Conservation (phyloP, 2,113 vertebrate genomes). For the Sylvietta virens region DNA sequence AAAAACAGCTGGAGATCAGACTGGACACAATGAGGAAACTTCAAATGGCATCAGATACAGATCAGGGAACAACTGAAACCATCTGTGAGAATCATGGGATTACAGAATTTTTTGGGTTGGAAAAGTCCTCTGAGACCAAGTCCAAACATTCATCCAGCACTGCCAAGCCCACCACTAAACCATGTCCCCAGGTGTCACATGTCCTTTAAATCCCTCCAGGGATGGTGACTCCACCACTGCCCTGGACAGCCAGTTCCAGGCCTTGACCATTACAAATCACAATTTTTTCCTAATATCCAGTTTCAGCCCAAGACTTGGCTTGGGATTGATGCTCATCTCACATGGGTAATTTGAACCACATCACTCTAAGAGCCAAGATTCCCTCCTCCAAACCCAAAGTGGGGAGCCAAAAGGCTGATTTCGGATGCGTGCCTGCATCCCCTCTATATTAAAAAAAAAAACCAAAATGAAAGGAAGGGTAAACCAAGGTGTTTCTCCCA, state of each 20-base stretch:
- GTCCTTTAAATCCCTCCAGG: background rate
- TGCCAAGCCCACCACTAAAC: background rate
- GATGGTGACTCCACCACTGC: background rate
- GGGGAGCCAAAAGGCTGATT: fast-evolving
- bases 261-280: background rate
- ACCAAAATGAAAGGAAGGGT: background rate
- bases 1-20: background rate
- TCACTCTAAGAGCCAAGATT: background rate
- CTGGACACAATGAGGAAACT: background rate
- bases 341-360: background rate
- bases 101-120: background rate
- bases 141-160: background rate
- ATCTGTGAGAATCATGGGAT: background rate
- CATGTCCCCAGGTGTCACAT: background rate
- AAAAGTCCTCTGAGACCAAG: background rate
- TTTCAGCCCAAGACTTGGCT: background rate
- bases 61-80: background rate
- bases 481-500: background rate
- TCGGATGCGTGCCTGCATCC: background rate
- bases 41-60: background rate
- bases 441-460: background rate
- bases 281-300: background rate
- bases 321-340: background rate
- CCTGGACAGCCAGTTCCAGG: background rate
- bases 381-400: background rate